phyloP scores from a whole-genome alignment of 2,113 vertebrate species.

The Crocuta crocuta region DNA sequence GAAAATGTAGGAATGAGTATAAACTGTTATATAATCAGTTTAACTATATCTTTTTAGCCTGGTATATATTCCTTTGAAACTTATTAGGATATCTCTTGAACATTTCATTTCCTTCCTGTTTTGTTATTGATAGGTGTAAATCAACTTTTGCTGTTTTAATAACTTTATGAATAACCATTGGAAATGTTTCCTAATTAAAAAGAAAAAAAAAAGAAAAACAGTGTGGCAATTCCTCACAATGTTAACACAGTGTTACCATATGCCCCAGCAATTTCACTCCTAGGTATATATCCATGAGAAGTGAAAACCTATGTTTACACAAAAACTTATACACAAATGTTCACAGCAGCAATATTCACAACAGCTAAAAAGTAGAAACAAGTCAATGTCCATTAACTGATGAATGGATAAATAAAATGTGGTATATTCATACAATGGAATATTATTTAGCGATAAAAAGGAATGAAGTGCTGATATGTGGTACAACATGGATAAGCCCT shows the following conservation, averaged over 20 bases:
- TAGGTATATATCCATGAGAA: not conserved
- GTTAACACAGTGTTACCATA: not conserved
- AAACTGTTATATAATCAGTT: not conserved
- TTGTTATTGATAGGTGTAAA: not conserved
- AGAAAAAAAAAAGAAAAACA: not conserved
- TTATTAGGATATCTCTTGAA: not conserved
- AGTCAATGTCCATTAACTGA: not conserved
- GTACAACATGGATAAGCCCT: not conserved
- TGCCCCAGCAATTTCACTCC: not conserved
- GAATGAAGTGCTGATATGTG: not conserved
- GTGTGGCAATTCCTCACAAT: not conserved
- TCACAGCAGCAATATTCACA: not conserved
- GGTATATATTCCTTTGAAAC: not conserved
- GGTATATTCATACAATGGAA: not conserved
- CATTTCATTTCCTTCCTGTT: not conserved
- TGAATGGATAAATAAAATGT: slow-evolving; percentile 10
- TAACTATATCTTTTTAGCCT: not conserved
- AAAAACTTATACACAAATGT: not conserved
- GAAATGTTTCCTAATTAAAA: not conserved
- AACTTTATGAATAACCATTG: not conserved
- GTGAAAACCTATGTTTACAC: not conserved
- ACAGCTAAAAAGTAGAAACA: slow-evolving; percentile 38
- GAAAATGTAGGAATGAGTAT: not conserved
- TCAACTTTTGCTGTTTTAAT: not conserved
- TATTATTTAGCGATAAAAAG: not conserved